Base-by-base conservation (phyloP, 2,113 vertebrate genomes). In the Odocoileus hemionus region DNA sequence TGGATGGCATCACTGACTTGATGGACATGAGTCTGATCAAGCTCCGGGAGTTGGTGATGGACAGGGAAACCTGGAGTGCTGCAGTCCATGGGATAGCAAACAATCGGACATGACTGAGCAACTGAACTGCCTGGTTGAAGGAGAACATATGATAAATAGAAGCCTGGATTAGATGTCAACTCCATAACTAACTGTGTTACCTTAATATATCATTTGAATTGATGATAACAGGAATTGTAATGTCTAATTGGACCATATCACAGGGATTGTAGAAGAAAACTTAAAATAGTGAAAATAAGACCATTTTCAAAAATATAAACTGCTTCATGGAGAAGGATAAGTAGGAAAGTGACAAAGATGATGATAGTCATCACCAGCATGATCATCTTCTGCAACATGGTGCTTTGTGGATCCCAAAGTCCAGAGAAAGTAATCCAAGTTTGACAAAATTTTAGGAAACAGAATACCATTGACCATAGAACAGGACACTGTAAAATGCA, bases 101-200 rank as follows among this genome's bases (percentile, higher is more conserved):
- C 8, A 67, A 36, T 36, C 0, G 0, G 64, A 36, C 64, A 67
- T 4, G 4, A 67, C 8, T 36, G n/a, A 67, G n/a, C 0, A 0
- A 67, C n/a, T 67, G 17, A 67, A 67, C n/a, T 21, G 61, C 19
- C 61, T n/a, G 16, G 16, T 19, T 33, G 16, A 67, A n/a, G 67
- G 43, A 86, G 36, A 82, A 67, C 30, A 58, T 82, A 14, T 19
- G 26, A 43, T 30, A 43, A 74, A 55, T 7, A 76, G 67, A 55
- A 76, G 26, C 26, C 36, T 55, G 28, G 43, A 47, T 12, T 61
- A 45, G 43, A 47, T 33, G 43, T 54, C 39, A 26, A 50, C 11
- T 60, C 7, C 45, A 33, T 43, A 79, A 87, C 64, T 52, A 76
- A 86, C 3, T 60, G 45, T 39, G 12, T 79, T 45, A 61, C 33